Evolutionary conservation across 2,797 vertebrate genomes (phyloP), one percentile per base, ranked within the genome.

Genomic region (Urocyon cinereoargenteus): DNA sequence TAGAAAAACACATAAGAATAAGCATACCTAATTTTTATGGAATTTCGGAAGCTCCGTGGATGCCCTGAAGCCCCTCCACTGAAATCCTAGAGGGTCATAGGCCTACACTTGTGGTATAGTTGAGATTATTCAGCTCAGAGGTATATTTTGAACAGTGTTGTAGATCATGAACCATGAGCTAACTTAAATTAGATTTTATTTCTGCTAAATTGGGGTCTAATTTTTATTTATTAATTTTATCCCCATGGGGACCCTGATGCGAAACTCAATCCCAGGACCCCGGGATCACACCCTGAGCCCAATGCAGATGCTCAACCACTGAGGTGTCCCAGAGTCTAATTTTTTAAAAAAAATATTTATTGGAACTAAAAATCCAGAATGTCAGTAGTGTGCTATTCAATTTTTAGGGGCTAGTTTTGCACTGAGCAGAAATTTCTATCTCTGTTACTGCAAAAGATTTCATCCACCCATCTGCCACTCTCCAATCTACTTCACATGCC

Each of bases 1-100:
- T 59, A 87, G 90, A 66, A 90, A 94, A 97, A 86, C 13, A 83
- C n/a, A 13, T n/a, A 90, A 78, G 19, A 45, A 83, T 31, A 86
- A 86, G 5, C 5, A 87, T 22, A 51, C 49, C 49, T 31, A 68
- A 49, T 85, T 75, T 85, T 85, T 57, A 53, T 15, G n/a, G n/a
- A 78, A 87, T 78, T 87, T 90, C 31, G 45, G 26, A 45, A 49
- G 18, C 40, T 95, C 85, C 36, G 7, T 57, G 51, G 34, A 75
- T 89, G 34, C 18, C 59, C 61, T 62, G 22, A 91, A 90, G 57
- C 21, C 11, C 19, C 75, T 89, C 12, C 49, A 40, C 11, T 93
- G 34, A 59, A 49, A 51, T 75, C 21, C 84, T 64, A 64, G 51
- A 91, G 14, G 31, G 13, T 45, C 66, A 70, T 14, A 83, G n/a